Evolutionary conservation across 2,888 invertebrate species (phyloP).

Genomic region (Orchesellides sinensis): DNA sequence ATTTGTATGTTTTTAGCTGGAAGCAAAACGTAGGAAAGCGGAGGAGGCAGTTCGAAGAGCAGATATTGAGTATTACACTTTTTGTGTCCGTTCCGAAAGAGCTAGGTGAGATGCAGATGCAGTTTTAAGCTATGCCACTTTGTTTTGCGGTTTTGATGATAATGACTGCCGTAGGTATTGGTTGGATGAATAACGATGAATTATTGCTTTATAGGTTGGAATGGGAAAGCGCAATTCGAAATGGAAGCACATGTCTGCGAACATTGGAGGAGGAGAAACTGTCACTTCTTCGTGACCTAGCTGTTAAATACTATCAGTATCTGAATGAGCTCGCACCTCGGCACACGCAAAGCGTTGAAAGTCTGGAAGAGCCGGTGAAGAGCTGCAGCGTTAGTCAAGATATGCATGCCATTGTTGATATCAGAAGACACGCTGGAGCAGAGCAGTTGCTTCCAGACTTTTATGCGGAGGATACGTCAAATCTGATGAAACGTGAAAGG

Average conservation of each 20-base stretch:
- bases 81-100: constrained; percentile 93
- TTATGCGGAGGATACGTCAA: constrained; percentile 95
- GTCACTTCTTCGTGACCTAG: constrained; percentile 85
- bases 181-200: background rate
- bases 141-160: background rate
- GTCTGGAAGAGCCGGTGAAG: constrained; percentile 83
- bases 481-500: constrained; percentile 94
- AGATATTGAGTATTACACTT: constrained; percentile 95
- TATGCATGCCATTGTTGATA: constrained; percentile 82
- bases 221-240: constrained; percentile 93
- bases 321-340: constrained; percentile 87
- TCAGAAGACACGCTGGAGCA: constrained; percentile 84
- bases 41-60: constrained; percentile 94
- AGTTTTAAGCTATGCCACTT: background rate
- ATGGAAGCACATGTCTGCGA: constrained; percentile 92
- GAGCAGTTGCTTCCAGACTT: constrained; percentile 95
- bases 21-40: constrained; percentile 91
- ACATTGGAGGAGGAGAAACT: constrained; percentile 93
- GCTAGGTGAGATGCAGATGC: constrained; percentile 82
- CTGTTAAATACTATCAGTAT: constrained; percentile 80
- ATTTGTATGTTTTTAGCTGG: constrained; percentile 80
- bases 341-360: constrained; percentile 82
- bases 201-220: constrained; percentile 82
- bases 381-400: constrained; percentile 81
- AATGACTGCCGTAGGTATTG: too few species aligned